Evolutionary conservation across 2,888 invertebrate genomes (phyloP), one percentile per base, ranked within the genome.

Genomic region (Tachina grossa): DNA sequence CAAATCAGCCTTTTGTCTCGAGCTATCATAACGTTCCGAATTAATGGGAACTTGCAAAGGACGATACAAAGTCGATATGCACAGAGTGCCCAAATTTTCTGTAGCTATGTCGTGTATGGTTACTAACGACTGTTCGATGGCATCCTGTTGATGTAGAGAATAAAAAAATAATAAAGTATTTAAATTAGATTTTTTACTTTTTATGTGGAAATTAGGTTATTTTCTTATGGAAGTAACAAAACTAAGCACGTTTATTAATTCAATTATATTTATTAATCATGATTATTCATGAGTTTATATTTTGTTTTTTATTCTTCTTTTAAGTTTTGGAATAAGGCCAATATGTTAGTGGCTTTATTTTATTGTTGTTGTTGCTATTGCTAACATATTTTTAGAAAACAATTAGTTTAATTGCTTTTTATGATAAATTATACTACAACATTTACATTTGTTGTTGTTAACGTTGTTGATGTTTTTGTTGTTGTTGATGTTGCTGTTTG

Each of bases 1-100:
- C 88, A 97, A 94, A 91, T 97, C 97, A 57, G 96, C 95, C 89
- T 97, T 96, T 90, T 97, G 96, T 86, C 96, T 94, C 19, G 96
- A 95, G 13, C 95, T 94, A 90, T 96, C 96, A 94, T 96, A 97
- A 61, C 96, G 94, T 61, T 94, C 93, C 2, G 96, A 95, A 91
- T 95, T 94, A 87, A 96, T 92, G 45, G 96, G 95, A 49, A 96
- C 95, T 84, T 94, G 94, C 85, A 96, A 93, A 19, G 96, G 94
- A 74, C 95, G 95, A 93, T 95, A 96, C 31, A 94, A 94, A 89
- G 95, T 95, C 9, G 95, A 95, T 86, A 96, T 95, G 92, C 96
- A 96, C 81, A 96, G 92, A 14, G 95, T 94, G 13, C 96, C 96
- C 81, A 96, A 94, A 87, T 96, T 96, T 87, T 95, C 95, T 13